phyloP scores from a whole-genome alignment of 2,797 vertebrate species.

The Cirrhinus molitorella region DNA sequence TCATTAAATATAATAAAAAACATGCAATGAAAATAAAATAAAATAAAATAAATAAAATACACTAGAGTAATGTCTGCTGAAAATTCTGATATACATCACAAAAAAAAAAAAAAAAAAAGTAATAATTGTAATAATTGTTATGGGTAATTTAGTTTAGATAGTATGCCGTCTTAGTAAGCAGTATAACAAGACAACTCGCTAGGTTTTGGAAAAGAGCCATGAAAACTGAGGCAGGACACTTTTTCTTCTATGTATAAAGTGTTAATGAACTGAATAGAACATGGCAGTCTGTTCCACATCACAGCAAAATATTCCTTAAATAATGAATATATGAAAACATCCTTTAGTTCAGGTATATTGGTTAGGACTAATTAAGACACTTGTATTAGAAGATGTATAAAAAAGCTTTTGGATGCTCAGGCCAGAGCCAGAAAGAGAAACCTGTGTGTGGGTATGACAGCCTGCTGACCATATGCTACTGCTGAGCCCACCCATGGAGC shows the following conservation, averaged over 20 bases:
- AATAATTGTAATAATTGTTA: background rate
- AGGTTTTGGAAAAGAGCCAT: background rate
- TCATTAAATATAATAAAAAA: too few relatives aligned
- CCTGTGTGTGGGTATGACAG: conserved; percentile 48
- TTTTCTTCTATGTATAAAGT: background rate
- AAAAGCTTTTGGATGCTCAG: conserved; percentile 20
- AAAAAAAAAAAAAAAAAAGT: too few relatives aligned
- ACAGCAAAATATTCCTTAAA: background rate
- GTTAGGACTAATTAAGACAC: conserved; percentile 18
- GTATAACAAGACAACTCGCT: background rate
- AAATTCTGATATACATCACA: too few relatives aligned
- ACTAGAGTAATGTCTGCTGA: too few relatives aligned
- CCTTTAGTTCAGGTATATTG: background rate
- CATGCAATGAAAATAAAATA: too few relatives aligned
- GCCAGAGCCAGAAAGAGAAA: conserved; percentile 35
- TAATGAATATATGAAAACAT: background rate
- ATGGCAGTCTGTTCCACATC: background rate
- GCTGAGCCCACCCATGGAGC: conserved; percentile 52
- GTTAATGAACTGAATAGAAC: background rate
- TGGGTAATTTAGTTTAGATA: background rate
- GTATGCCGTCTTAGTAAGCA: background rate
- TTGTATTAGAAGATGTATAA: background rate
- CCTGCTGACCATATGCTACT: conserved; percentile 58
- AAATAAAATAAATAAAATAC: too few relatives aligned
- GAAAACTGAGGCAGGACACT: background rate